Evolutionary conservation across 1,140 invertebrate genomes (phyloP).

Genomic region (Halesus radiatus): DNA sequence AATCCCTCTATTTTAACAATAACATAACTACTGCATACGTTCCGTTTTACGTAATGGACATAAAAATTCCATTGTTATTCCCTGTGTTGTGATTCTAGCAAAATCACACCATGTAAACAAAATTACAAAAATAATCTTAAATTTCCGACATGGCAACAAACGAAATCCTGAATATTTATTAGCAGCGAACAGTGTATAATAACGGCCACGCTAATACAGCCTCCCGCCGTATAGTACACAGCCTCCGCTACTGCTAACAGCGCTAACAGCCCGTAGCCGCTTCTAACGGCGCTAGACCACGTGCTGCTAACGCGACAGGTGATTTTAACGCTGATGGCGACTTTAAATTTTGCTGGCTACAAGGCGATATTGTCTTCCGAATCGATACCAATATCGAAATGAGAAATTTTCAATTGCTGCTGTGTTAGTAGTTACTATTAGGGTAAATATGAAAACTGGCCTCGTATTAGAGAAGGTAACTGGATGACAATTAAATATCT

Average conservation of each 20-base stretch:
- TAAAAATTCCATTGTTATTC: too few relatives aligned
- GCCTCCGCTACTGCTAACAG: constrained; percentile 3
- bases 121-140: constrained; percentile 5
- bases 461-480: too few relatives aligned
- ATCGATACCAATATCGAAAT: not conserved
- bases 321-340: constrained; percentile 23
- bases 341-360: constrained; percentile 4
- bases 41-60: too few relatives aligned
- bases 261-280: not conserved
- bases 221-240: not conserved
- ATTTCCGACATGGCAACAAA: not conserved
- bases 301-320: constrained; percentile 40
- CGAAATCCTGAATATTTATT: constrained; percentile 35
- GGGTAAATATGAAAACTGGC: too few relatives aligned
- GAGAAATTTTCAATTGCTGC: too few relatives aligned
- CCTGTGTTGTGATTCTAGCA: too few relatives aligned
- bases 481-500: too few relatives aligned
- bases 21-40: too few relatives aligned
- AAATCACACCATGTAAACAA: not conserved
- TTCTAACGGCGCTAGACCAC: constrained; percentile 30
- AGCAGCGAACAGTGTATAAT: constrained; percentile 24
- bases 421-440: too few relatives aligned
- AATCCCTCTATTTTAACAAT: too few relatives aligned
- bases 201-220: constrained; percentile 28
- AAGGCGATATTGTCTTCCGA: constrained; percentile 4